Percentiles rank a stretch among this genome's conserved stretches.
Evolutionary conservation across 1,140 invertebrate species (phyloP).

Genomic region (Melipona quadrifasciata): DNA sequence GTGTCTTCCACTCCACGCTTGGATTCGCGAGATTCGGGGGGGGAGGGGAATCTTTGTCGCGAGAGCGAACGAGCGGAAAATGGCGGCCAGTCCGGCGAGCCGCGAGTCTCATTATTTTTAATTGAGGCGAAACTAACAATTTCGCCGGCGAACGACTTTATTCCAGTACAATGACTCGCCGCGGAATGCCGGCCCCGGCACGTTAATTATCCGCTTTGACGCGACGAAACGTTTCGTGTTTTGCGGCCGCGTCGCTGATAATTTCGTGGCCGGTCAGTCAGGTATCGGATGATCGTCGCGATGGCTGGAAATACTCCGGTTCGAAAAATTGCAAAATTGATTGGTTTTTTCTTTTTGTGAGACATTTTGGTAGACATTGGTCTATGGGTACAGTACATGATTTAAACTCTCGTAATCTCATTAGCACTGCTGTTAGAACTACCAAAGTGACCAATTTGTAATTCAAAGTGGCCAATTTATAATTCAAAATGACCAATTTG

Average conservation of each 20-base stretch:
- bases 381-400: too few species aligned
- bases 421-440: too few species aligned
- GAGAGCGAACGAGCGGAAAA: not conserved
- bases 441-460: too few species aligned
- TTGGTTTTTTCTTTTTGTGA: too few species aligned
- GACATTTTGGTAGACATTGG: too few species aligned
- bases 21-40: too few species aligned
- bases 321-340: too few species aligned
- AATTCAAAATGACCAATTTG: too few species aligned
- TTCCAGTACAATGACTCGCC: conserved; percentile 25
- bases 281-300: not conserved
- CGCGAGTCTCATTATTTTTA: conserved; percentile 40
- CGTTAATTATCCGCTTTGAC: conserved; percentile 41
- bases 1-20: not conserved
- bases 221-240: conserved; percentile 8
- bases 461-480: too few species aligned
- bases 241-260: conserved; percentile 17
- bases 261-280: not conserved
- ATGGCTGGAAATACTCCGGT: too few species aligned
- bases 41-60: not conserved
- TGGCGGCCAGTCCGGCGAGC: not conserved
- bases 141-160: conserved; percentile 19
- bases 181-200: conserved; percentile 23
- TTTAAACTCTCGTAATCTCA: too few species aligned
- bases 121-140: conserved; percentile 49